These are phyloP conservation scores for Polietes domitor DNA, from an alignment of 2,888 invertebrate species.

Conservation along the genomic window DNA sequence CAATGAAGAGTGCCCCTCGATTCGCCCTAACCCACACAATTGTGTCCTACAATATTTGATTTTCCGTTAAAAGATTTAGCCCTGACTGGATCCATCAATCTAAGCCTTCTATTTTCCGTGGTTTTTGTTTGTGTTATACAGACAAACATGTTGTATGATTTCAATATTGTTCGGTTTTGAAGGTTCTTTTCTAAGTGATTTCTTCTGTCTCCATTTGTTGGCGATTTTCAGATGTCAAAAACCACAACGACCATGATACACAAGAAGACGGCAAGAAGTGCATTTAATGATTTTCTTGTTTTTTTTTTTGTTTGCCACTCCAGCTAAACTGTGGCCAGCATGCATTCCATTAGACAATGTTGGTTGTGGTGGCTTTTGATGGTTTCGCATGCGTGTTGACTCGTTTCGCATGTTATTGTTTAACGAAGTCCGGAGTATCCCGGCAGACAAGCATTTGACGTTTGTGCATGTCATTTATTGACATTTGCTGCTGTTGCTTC, in stretches of 20 bases:
- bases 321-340: background rate
- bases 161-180: too few relatives aligned
- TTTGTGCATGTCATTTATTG: slow-evolving; percentile 26
- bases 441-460: slow-evolving; percentile 16
- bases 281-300: background rate
- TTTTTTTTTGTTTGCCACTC: background rate
- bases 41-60: too few relatives aligned
- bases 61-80: too few relatives aligned
- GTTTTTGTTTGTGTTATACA: too few relatives aligned
- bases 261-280: background rate
- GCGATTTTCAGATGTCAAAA: background rate
- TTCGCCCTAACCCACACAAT: too few relatives aligned
- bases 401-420: slow-evolving; percentile 22
- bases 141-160: too few relatives aligned
- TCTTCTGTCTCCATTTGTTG: background rate
- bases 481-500: background rate
- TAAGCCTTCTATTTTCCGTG: too few relatives aligned
- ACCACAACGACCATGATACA: background rate
- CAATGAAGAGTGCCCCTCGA: too few relatives aligned
- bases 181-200: background rate
- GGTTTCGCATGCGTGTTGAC: slow-evolving; percentile 27
- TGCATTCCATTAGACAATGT: slow-evolving; percentile 3
- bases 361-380: background rate
- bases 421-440: background rate
- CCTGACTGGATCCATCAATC: too few relatives aligned